Percentiles rank a stretch among this genome's conserved stretches.
Conservation (phyloP, 2,113 vertebrate species). For the Heterocephalus glaber region DNA sequence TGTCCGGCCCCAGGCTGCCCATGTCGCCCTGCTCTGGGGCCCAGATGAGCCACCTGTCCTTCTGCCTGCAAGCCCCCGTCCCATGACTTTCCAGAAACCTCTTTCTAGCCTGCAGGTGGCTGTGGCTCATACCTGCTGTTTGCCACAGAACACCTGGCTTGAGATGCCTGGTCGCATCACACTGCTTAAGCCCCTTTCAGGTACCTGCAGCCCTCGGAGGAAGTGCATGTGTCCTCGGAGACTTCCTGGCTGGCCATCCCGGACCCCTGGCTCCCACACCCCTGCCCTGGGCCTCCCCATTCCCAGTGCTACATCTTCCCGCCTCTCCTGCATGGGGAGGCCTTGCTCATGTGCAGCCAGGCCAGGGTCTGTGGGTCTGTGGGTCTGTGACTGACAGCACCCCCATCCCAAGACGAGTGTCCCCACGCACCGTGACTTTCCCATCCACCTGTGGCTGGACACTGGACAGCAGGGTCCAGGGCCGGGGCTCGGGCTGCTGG, state of each 20-base stretch:
- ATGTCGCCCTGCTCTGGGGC: fast-evolving
- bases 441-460: not conserved
- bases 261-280: not conserved
- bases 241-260: not conserved
- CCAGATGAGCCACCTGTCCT: not conserved
- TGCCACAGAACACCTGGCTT: fast-evolving
- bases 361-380: not conserved
- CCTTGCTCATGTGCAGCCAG: not conserved
- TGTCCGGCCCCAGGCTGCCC: not conserved
- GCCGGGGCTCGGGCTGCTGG: not conserved
- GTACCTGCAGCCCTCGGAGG: fast-evolving
- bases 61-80: not conserved
- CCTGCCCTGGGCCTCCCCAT: not conserved
- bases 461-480: not conserved
- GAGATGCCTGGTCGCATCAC: fast-evolving
- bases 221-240: not conserved
- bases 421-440: not conserved
- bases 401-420: not conserved
- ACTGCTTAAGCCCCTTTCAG: not conserved
- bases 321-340: not conserved
- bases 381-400: not conserved
- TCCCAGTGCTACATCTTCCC: not conserved
- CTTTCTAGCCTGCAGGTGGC: not conserved
- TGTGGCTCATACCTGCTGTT: not conserved
- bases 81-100: not conserved